phyloP scores from a whole-genome alignment of 1,140 invertebrate species.

The Heliconius eleuchia region DNA sequence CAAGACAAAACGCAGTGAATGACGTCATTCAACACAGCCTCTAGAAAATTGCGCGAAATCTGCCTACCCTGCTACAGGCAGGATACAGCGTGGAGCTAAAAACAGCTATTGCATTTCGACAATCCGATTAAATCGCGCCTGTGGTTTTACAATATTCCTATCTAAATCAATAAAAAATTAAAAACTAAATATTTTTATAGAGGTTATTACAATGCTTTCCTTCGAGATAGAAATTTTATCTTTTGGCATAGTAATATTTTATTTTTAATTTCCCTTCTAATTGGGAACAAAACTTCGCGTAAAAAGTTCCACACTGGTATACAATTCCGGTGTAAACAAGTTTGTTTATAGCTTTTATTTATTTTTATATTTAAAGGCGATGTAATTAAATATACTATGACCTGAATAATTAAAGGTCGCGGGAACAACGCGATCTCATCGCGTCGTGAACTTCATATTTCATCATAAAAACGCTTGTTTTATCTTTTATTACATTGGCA shows the following conservation, averaged over 20 bases:
- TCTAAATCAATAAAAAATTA: too few relatives aligned
- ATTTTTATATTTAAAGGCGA: background rate
- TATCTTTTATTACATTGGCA: background rate
- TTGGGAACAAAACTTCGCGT: background rate
- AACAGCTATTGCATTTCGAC: background rate
- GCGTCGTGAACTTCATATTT: background rate
- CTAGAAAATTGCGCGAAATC: background rate
- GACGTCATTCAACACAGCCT: background rate
- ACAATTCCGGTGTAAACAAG: background rate
- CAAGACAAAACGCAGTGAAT: background rate
- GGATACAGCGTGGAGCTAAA: background rate
- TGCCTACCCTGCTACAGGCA: background rate
- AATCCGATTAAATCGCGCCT: too few relatives aligned
- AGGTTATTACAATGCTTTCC: too few relatives aligned
- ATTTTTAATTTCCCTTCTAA: background rate
- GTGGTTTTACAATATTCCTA: too few relatives aligned
- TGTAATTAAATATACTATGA: slow-evolving; percentile 9
- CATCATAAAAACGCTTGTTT: background rate
- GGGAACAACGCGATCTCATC: background rate
- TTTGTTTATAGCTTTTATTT: background rate
- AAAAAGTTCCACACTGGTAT: background rate
- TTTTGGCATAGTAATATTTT: background rate
- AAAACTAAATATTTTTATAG: too few relatives aligned
- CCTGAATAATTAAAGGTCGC: slow-evolving; percentile 12
- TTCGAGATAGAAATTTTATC: too few relatives aligned